These are phyloP conservation scores for Oncorhynchus gorbuscha DNA, from an alignment of 2,113 vertebrate genomes.

Conservation along the genomic window DNA sequence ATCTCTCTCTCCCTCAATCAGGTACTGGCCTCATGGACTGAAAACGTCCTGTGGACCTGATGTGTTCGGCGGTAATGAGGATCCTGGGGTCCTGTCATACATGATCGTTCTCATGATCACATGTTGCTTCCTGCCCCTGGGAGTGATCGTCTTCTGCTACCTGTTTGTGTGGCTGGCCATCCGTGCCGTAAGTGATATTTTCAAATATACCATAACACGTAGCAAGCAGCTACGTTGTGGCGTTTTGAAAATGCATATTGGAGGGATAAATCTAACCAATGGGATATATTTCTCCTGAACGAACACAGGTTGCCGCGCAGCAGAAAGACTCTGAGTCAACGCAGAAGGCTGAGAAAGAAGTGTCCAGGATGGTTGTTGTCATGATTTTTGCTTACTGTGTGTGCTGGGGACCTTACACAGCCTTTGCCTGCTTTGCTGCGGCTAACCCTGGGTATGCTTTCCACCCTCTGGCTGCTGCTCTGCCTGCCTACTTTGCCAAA, in stretches of 20 bases:
- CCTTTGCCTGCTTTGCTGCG: constrained; percentile 82
- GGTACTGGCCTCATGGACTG: constrained; percentile 88
- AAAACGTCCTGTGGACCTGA: constrained; percentile 91
- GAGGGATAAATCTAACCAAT: no score
- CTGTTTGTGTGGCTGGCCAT: constrained; percentile 84
- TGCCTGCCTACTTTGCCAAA: constrained; percentile 89
- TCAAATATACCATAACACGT: not conserved
- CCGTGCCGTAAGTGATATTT: constrained; percentile 69
- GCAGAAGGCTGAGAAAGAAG: constrained; percentile 88
- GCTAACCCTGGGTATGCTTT: constrained; percentile 85
- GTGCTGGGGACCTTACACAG: constrained; percentile 86
- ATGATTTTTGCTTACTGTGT: constrained; percentile 79
- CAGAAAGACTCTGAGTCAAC: constrained; percentile 90
- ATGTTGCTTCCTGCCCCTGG: constrained; percentile 79
- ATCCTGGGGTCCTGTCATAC: constrained; percentile 82
- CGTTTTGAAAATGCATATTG: no score
- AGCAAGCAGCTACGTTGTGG: no score
- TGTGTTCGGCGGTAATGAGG: constrained; percentile 84
- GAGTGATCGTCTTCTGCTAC: constrained; percentile 83
- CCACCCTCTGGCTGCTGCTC: constrained; percentile 81
- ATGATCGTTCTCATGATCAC: constrained; percentile 84
- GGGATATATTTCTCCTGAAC: no score
- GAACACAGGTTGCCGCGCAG: constrained; percentile 81
- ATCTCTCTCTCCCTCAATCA: constrained; percentile 35
- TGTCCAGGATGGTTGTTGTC: constrained; percentile 86